These are phyloP conservation scores for Musca vetustissima DNA, from an alignment of 1,140 invertebrate genomes.

Conservation along the genomic window DNA sequence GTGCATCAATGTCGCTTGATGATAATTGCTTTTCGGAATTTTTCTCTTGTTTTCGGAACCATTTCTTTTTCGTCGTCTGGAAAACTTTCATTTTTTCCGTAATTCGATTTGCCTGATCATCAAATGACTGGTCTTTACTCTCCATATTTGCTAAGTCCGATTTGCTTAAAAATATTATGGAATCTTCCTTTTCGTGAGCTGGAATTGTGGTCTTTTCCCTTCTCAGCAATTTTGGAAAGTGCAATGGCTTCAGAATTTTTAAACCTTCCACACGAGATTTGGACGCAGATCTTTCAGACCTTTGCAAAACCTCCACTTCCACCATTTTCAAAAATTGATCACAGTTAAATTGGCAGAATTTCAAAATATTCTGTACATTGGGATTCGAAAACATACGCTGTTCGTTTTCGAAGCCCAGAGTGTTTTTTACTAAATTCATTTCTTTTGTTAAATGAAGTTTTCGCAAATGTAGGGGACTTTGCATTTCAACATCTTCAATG, in stretches of 20 bases:
- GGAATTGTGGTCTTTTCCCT: slow-evolving; percentile 59
- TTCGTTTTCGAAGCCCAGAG: slow-evolving; percentile 62
- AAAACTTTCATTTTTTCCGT: slow-evolving; percentile 63
- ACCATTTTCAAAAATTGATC: slow-evolving; percentile 51
- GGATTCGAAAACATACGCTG: slow-evolving; percentile 63
- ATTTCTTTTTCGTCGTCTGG: slow-evolving; percentile 61
- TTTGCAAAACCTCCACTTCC: slow-evolving; percentile 55
- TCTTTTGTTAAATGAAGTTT: slow-evolving; percentile 58
- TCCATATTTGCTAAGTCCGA: slow-evolving; percentile 63
- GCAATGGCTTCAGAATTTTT: slow-evolving; percentile 58
- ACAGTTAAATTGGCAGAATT: slow-evolving; percentile 64
- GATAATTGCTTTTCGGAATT: slow-evolving; percentile 49
- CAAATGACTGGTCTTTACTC: slow-evolving; percentile 47
- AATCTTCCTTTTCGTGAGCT: slow-evolving; percentile 64
- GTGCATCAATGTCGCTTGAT: slow-evolving; percentile 51
- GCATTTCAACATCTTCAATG: slow-evolving; percentile 47
- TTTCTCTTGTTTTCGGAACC: slow-evolving; percentile 62
- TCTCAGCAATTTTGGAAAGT: slow-evolving; percentile 59
- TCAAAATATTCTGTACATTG: slow-evolving; percentile 64
- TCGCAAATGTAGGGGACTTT: slow-evolving; percentile 40
- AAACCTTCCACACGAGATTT: slow-evolving; percentile 58
- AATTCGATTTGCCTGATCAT: slow-evolving; percentile 38
- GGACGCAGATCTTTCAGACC: slow-evolving; percentile 56
- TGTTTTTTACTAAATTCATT: slow-evolving; percentile 59
- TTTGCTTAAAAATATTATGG: slow-evolving; percentile 65